Evolutionary conservation across 2,797 vertebrate genomes (phyloP), one percentile per base, ranked within the genome.

Genomic region (Australoheros facetus): DNA sequence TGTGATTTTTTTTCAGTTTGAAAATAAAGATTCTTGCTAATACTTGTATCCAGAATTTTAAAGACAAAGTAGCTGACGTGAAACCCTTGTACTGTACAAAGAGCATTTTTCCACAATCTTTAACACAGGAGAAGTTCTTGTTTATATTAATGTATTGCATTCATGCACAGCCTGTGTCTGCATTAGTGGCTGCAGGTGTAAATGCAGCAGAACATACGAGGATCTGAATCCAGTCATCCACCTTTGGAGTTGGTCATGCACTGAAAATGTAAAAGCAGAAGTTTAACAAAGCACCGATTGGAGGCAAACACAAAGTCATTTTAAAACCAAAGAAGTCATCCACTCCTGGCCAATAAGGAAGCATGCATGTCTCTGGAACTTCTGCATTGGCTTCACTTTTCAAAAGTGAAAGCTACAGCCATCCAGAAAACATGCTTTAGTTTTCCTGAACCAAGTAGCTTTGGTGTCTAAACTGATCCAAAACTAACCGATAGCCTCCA

Each of bases 1-100:
- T 42, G 4, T 32, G 11, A 32, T 32, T 45, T 69, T 4, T 19
- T 21, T 71, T 26, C 26, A 26, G 30, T 9, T 56, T n/a, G 42
- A 19, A 77, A 45, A 78, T 21, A 71, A 62, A 74, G 26, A 66
- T 74, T 42, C 11, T 42, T 13, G 12, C 11, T 10, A 8, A 4
- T 14, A 45, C 16, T 60, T 71, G 58, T 14, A 23, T 71, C 9
- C 16, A 45, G 9, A 62, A 23, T 3, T 53, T 19, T 53, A 62
- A 10, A 26, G 21, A 60, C 3, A 37, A 21, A 60, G 2, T 21
- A 37, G 32, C 6, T 37, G 58, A 60, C 19, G n/a, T 21, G 34
- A 60, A 21, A 60, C 11, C 34, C 19, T 21, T 13, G 32, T 37
- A n/a, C 34, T 34, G 39, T 14, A 62, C 34, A 39, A 62, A 23